phyloP scores from a whole-genome alignment of 2,797 vertebrate species.

The Bradypus variegatus region DNA sequence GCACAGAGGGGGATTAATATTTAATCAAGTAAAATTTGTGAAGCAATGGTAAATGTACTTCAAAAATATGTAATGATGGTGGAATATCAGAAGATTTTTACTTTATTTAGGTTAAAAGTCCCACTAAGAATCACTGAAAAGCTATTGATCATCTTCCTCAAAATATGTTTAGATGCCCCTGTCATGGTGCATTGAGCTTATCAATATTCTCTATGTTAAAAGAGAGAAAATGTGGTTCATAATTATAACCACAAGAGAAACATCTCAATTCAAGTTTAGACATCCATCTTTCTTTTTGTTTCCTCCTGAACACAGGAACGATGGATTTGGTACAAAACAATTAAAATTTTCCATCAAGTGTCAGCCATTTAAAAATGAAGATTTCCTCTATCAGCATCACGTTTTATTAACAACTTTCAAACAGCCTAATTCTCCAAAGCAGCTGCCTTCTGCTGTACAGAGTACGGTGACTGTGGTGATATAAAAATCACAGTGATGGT shows the following conservation, averaged over 20 bases:
- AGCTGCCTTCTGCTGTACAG: not conserved
- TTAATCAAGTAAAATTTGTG: not conserved
- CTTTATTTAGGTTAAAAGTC: not conserved
- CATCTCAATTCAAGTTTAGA: constrained; percentile 8
- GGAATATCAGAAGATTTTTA: not conserved
- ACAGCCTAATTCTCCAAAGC: constrained; percentile 15
- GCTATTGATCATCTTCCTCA: not conserved
- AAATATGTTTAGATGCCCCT: not conserved
- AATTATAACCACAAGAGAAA: not conserved
- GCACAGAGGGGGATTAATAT: not conserved
- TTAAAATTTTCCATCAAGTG: not conserved
- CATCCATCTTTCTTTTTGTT: not conserved
- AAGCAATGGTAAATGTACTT: not conserved
- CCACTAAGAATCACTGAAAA: not conserved
- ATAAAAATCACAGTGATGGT: not conserved
- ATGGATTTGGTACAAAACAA: constrained; percentile 28
- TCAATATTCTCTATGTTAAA: not conserved
- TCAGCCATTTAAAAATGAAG: constrained; percentile 26
- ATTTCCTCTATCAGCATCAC: not conserved
- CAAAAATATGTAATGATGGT: constrained; percentile 6
- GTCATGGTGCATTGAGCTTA: not conserved
- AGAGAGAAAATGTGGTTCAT: not conserved
- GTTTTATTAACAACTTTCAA: constrained; percentile 17
- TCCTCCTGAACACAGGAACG: constrained; percentile 7
- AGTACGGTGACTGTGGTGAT: not conserved